Conservation (phyloP, 2,797 vertebrate species). For the Gobionotothen gibberifrons region DNA sequence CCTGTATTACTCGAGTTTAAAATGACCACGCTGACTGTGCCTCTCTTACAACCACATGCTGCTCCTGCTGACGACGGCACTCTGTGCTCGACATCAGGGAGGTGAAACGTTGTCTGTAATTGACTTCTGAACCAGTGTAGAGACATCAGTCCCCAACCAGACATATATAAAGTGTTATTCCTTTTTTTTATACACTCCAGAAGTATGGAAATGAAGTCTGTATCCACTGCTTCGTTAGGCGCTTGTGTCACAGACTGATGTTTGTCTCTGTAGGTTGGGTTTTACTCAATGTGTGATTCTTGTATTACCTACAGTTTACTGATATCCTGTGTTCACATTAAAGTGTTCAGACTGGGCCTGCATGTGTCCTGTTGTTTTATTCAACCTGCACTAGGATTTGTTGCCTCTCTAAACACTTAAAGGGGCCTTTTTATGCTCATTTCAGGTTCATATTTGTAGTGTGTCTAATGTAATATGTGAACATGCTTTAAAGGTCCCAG, state of each 20-base stretch:
- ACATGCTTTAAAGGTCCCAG: too few species aligned
- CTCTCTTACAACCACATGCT: slow-evolving; percentile 63
- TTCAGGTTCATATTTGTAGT: too few species aligned
- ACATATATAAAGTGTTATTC: slow-evolving; percentile 10
- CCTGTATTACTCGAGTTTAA: slow-evolving; percentile 44
- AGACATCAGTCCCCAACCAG: slow-evolving; percentile 37
- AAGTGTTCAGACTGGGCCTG: slow-evolving; percentile 79
- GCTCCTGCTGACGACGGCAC: slow-evolving; percentile 48
- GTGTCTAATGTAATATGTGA: too few species aligned
- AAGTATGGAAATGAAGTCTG: slow-evolving; percentile 35
- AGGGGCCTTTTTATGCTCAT: too few species aligned
- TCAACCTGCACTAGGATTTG: neutral
- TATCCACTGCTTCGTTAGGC: slow-evolving; percentile 21
- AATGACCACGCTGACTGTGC: slow-evolving; percentile 68
- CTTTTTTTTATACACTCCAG: slow-evolving; percentile 50
- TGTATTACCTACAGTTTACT: slow-evolving; percentile 77
- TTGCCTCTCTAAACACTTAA: slow-evolving; percentile 9
- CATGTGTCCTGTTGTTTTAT: slow-evolving; percentile 5
- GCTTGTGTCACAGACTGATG: slow-evolving; percentile 44
- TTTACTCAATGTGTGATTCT: slow-evolving; percentile 64
- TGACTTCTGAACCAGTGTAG: slow-evolving; percentile 36
- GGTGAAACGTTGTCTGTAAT: slow-evolving; percentile 36
- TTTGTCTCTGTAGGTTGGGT: slow-evolving; percentile 48
- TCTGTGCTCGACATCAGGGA: slow-evolving; percentile 36
- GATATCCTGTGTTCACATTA: slow-evolving; percentile 82